Evolutionary conservation across 2,113 vertebrate genomes (phyloP), one percentile per base, ranked within the genome.

Genomic region (Myrmecobius fasciatus): DNA sequence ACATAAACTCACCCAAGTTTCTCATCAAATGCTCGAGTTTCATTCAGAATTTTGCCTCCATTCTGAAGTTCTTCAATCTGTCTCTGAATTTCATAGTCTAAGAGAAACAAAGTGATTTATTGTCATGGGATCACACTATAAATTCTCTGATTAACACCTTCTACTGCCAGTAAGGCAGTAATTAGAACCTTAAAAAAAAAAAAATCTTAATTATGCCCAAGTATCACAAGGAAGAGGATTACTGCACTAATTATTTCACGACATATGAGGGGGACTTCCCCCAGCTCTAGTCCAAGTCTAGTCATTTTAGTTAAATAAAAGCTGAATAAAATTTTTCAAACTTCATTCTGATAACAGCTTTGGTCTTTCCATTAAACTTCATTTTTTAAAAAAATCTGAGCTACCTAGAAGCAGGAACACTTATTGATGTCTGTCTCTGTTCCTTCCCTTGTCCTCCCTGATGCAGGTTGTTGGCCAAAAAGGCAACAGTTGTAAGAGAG

Each of bases 81-180:
- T 95, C 99, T 99, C 98, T 99, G 98, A 98, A 99, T 99, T 99
- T 99, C 99, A 97, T 98, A 99, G 98, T 99, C 99, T 99, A 98
- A 91, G 97, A 97, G 96, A 98, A 98, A 96, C 31, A 97, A 48
- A 97, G 92, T 48, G 94, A 95, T 43, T 96, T 95, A 96, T 92
- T 49, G 52, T 94, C 97, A 91, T 52, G 94, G 89, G 24, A 92
- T 3, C 94, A 95, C 93, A 91, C 89, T 97, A 91, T 89, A 25
- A 95, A 92, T 24, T 91, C 25, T 49, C 92, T 95, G 90, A 97
- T 96, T 97, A 94, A 83, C 52, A 96, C 97, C 97, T 98, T 96
- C 97, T 93, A 97, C 56, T 96, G 88, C 90, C 89, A 94, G 54
- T 94, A 94, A 93, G 0, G 25, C 48, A 97, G 56, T 94, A 97